Base-by-base conservation (phyloP, 1,140 invertebrate genomes). In the Drosophila serrata region DNA sequence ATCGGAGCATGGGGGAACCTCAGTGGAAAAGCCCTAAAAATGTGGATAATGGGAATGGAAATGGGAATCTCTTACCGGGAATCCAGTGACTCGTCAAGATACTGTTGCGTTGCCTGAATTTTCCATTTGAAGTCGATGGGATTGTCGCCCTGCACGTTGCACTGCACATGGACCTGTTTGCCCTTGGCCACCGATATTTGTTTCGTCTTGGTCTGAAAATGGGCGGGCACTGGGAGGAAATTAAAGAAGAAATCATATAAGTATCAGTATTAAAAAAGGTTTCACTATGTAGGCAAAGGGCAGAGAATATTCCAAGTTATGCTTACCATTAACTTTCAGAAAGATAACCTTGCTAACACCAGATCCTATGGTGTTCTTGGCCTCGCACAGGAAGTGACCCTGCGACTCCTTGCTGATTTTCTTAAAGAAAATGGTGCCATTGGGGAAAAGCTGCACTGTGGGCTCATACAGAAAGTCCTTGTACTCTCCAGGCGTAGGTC, bases 341-440 rank as follows among this genome's bases (percentile, higher is more conserved):
- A 96, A 97, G 77, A 98, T 96, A 27, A 98, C 96, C 93, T 97
- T 98, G 93, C 96, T 97, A 15, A 98, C 94, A 3, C 97, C 97
- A 24, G 96, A 95, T 4, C 97, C 97, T 72, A 99, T 97, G 53
- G 96, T 96, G 91, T 99, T 99, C 78, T 97, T 95, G 0, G 97
- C 97, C 85, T 98, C 97, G 93, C 98, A 99, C 11, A 99, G 93
- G 91, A 98, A 99, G 90, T 97, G 96, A 3, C 98, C 97, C 92
- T 97, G 97, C 90, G 96, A 97, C 68, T 96, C 95, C 92, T 97
- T 97, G 73, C 95, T 95, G 40, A 97, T 95, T 81, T 96, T 95
- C 64, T 95, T 95, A 82, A 98, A 97, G 48, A 95, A 94, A 19
- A 97, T 94, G 2, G 97, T 97, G 4, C 97, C 97, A 90, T 97